Conservation (phyloP, 2,797 vertebrate genomes). For the Mormyrops boulengeri region DNA sequence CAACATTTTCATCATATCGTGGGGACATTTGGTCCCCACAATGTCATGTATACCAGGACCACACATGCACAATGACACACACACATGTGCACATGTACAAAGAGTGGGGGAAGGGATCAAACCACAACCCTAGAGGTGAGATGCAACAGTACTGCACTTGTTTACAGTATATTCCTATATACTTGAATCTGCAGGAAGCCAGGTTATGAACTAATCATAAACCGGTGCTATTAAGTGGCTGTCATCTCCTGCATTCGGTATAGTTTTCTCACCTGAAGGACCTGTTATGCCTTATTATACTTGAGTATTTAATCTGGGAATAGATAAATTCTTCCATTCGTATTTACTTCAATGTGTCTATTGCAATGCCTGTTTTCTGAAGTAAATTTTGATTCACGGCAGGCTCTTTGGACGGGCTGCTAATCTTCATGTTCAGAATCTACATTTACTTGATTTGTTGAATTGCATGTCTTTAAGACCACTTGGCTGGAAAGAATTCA, state of each 20-base stretch:
- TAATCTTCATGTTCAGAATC: conserved; percentile 10
- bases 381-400: neutral
- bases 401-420: neutral
- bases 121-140: neutral
- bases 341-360: neutral
- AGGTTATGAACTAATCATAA: neutral
- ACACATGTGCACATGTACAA: neutral
- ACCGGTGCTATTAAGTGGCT: neutral
- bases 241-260: neutral
- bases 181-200: neutral
- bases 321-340: neutral
- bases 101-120: neutral
- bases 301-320: neutral
- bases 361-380: neutral
- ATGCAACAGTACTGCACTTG: neutral
- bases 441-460: neutral
- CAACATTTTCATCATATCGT: too few species aligned
- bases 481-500: neutral
- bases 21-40: too few species aligned
- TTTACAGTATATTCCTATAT: neutral
- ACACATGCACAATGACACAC: neutral
- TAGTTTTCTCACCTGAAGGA: neutral
- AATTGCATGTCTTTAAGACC: neutral
- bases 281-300: neutral
- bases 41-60: neutral